A percentile compares a stretch with the other conserved stretches of the same genome.
Evolutionary conservation across 1,140 invertebrate species (phyloP).

Genomic region (Lordiphosa stackelbergi): DNA sequence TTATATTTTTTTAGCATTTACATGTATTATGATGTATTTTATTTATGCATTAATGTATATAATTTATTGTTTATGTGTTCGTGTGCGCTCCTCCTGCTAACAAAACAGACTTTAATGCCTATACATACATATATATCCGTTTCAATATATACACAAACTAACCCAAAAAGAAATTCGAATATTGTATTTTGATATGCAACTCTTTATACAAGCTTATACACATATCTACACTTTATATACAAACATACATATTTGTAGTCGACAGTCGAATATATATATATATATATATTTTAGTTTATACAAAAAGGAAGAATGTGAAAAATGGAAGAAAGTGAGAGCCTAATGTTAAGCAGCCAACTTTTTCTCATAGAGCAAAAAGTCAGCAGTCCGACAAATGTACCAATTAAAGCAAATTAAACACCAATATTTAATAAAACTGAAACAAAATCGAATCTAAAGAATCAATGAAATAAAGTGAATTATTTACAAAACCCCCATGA

Average conservation of each 20-base stretch:
- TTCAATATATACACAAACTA: slow-evolving; percentile 24
- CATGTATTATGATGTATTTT: slow-evolving; percentile 12
- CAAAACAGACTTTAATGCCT: slow-evolving; percentile 30
- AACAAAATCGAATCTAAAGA: slow-evolving; percentile 20
- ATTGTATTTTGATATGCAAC: slow-evolving; percentile 7
- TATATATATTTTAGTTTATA: slow-evolving; percentile 30
- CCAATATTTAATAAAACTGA: slow-evolving; percentile 42
- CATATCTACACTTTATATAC: slow-evolving; percentile 23
- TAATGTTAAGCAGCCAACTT: slow-evolving; percentile 41
- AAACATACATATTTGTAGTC: slow-evolving; percentile 30
- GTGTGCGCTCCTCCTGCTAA: slow-evolving; percentile 29
- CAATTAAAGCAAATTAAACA: slow-evolving; percentile 33
- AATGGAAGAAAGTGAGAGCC: slow-evolving; percentile 17
- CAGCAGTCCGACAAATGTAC: slow-evolving; percentile 48
- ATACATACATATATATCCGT: no score
- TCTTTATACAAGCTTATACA: slow-evolving; percentile 25
- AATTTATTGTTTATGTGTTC: slow-evolving; percentile 53
- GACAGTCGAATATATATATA: slow-evolving; percentile 40
- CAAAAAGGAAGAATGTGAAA: slow-evolving; percentile 4
- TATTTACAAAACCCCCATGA: not conserved
- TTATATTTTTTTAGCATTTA: slow-evolving; percentile 28
- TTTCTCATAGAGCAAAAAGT: slow-evolving; percentile 49
- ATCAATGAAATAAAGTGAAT: slow-evolving; percentile 12
- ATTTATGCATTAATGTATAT: slow-evolving; percentile 59
- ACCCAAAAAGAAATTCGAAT: slow-evolving; percentile 11